phyloP scores from a whole-genome alignment of 2,888 invertebrate genomes.

The Leptopilina syphax region DNA sequence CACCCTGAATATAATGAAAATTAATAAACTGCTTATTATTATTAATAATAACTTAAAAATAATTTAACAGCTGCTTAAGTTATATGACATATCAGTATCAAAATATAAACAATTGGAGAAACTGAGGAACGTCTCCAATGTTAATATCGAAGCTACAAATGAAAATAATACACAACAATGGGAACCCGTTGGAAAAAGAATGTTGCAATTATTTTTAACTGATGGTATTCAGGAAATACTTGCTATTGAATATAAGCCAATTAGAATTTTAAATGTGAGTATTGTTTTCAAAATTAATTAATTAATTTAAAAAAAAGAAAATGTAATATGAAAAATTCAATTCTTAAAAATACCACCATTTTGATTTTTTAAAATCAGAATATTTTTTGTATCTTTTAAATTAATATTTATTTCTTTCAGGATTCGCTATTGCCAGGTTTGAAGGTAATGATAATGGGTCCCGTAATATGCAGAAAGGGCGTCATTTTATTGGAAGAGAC shows the following conservation, averaged over 20 bases:
- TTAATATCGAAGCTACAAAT: constrained; percentile 80
- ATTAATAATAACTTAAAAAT: background rate
- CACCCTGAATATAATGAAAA: too few species aligned
- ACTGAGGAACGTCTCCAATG: constrained; percentile 75
- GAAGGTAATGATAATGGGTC: constrained; percentile 84
- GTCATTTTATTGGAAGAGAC: constrained; percentile 82
- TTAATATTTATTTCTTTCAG: constrained; percentile 56
- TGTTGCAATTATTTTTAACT: constrained; percentile 84
- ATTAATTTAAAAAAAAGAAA: background rate
- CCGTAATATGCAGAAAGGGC: constrained; percentile 84
- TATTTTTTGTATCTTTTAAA: too few species aligned
- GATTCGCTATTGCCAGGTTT: constrained; percentile 78
- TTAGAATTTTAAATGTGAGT: constrained; percentile 79
- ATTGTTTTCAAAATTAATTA: too few species aligned
- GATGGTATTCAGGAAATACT: constrained; percentile 85
- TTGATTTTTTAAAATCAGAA: too few species aligned
- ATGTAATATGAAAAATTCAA: too few species aligned
- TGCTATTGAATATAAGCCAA: constrained; percentile 85
- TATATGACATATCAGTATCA: constrained; percentile 75
- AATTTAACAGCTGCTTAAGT: constrained; percentile 70
- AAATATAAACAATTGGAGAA: constrained; percentile 75
- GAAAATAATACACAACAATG: constrained; percentile 79
- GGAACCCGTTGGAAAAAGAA: constrained; percentile 81
- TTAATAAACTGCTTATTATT: too few species aligned
- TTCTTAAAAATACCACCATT: too few species aligned